Base-by-base conservation (phyloP, 2,888 invertebrate species). In the Taphrorychus bicolor region DNA sequence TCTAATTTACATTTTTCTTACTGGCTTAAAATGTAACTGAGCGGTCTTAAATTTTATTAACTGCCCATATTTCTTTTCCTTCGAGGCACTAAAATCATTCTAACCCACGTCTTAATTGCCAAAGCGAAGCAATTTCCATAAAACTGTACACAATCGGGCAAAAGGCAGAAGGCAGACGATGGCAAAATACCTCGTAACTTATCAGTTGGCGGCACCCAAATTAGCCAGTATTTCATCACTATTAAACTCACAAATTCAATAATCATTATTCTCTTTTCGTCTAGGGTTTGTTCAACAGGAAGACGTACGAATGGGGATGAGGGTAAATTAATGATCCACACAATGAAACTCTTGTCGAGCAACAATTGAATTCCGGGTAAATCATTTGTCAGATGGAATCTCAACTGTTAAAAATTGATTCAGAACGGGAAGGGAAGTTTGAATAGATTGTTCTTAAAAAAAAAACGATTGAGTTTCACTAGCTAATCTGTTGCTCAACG, bases 321-420 rank as follows among this genome's bases (percentile, higher is more conserved):
- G 67, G 70, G 63, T 63, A 59, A 73, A 74, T 73, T 73, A 73
- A 74, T 73, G 74, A 70, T 71, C 62, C 60, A 66, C 24, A 68
- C 69, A 67, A 52, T 66, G 69, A 66, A 73, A 73, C 71, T 71
- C 69, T 71, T 66, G 71, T 69, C 70, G 71, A 73, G 73, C 73
- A 73, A 73, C 73, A 74, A 73, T 74, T 73, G 73, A 74, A 73
- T 72, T 70, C 71, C 70, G 57, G 69, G 68, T 65, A 70, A 67
- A 73, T 78, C 79, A 79, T 81, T 81, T 81, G 80, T 81, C 81
- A 81, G 74, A 52, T 62, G 51, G 78, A 79, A 77, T 78, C 85
- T 84, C 81, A 83, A 83, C 82, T 84, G 83, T 78, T 78, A 79
- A 79, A 80, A 79, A 79, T 78, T 77, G 76, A 18, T 19, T 18